Evolutionary conservation across 2,113 vertebrate species (phyloP).

Genomic region (Oreamnos americanus): DNA sequence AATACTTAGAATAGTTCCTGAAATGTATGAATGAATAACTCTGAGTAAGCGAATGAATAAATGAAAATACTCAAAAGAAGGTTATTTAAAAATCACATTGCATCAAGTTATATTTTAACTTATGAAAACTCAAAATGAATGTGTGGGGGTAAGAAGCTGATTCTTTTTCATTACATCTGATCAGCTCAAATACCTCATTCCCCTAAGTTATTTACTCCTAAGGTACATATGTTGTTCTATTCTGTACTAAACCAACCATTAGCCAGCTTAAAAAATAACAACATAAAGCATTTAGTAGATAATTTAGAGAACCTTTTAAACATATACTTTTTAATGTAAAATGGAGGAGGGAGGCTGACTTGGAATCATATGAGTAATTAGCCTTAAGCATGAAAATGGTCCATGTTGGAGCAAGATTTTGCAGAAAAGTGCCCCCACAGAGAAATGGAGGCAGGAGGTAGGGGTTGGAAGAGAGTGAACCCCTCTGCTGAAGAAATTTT

Average conservation of each 20-base stretch:
- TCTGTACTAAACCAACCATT: background rate
- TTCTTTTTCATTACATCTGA: background rate
- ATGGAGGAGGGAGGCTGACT: background rate
- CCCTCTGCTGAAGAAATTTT: background rate
- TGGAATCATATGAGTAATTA: background rate
- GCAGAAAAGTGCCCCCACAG: background rate
- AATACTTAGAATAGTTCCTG: background rate
- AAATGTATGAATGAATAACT: background rate
- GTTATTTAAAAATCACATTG: background rate
- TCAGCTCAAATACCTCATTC: background rate
- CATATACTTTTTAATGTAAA: background rate
- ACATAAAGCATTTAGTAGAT: background rate
- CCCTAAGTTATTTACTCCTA: background rate
- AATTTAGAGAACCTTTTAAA: background rate
- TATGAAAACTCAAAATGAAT: background rate
- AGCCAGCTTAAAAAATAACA: background rate
- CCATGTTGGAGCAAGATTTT: background rate
- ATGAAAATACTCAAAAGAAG: background rate
- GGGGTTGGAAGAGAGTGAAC: background rate
- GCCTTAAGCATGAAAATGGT: background rate
- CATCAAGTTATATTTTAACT: background rate
- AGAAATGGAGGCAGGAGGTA: background rate
- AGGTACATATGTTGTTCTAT: background rate
- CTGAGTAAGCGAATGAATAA: background rate
- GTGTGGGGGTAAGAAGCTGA: background rate